Conservation (phyloP, 2,888 invertebrate genomes). For the Pollenia griseotomentosa region DNA sequence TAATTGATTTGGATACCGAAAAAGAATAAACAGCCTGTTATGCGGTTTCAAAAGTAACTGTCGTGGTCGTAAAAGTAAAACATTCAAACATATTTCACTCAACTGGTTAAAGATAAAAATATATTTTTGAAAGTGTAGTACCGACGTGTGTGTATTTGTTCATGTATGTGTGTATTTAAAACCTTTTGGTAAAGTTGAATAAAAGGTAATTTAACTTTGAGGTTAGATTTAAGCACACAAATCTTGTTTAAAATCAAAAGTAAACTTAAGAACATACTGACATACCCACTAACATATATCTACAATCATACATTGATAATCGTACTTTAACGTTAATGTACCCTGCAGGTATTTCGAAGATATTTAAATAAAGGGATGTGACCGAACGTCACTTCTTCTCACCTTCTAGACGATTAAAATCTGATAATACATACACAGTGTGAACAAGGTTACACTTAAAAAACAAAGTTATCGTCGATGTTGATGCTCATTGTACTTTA, state of each 20-base stretch:
- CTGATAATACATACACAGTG: no score
- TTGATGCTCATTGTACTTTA: no score
- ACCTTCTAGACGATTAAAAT: no score
- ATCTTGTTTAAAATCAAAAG: slow-evolving; percentile 66
- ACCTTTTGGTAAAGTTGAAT: slow-evolving; percentile 31
- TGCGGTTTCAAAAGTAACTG: slow-evolving; percentile 2
- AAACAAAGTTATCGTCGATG: no score
- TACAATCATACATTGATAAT: neutral
- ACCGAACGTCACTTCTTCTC: no score
- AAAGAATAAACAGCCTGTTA: slow-evolving; percentile 3
- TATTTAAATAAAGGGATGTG: no score
- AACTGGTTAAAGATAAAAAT: slow-evolving; percentile 7
- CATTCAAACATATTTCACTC: neutral
- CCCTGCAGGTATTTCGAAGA: no score
- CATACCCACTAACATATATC: neutral
- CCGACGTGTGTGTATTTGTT: neutral
- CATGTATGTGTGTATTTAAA: slow-evolving; percentile 15
- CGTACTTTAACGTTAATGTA: neutral
- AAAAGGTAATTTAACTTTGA: slow-evolving; percentile 61
- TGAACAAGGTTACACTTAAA: no score
- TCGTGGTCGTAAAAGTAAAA: neutral
- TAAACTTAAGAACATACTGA: slow-evolving; percentile 34
- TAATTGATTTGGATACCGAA: neutral
- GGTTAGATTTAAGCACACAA: slow-evolving; percentile 60
- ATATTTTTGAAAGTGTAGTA: slow-evolving; percentile 33